These are phyloP conservation scores for Nycticryphes semicollaris DNA, from an alignment of 2,113 vertebrate species.

Conservation along the genomic window DNA sequence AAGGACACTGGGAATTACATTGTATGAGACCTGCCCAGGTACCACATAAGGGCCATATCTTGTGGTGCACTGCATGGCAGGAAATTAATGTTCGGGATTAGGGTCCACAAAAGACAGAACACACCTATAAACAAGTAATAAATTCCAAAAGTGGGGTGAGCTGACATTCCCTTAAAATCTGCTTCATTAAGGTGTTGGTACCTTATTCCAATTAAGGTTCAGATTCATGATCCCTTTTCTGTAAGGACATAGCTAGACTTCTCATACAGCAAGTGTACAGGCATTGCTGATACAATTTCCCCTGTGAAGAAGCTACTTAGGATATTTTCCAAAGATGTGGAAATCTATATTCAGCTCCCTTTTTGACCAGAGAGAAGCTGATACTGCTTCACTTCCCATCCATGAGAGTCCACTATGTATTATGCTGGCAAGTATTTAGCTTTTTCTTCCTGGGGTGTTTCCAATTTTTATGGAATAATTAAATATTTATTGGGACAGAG, in stretches of 20 bases:
- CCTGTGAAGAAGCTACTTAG: background rate
- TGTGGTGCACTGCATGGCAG: background rate
- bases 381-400: background rate
- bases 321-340: background rate
- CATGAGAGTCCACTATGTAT: background rate
- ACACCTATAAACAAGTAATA: background rate
- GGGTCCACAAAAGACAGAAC: background rate
- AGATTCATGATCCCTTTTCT: background rate
- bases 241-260: background rate
- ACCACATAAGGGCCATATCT: background rate
- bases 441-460: background rate
- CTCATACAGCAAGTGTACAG: accelerated
- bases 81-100: background rate
- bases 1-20: background rate
- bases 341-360: background rate
- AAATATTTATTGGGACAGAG: background rate
- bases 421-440: background rate
- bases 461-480: background rate
- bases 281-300: background rate
- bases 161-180: background rate
- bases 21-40: background rate
- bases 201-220: background rate
- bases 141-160: background rate
- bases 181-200: background rate
- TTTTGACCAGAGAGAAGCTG: background rate